Percentiles rank a stretch among this genome's conserved stretches.
These are phyloP conservation scores for Buathra laborator DNA, from an alignment of 2,888 invertebrate genomes.

Conservation along the genomic window DNA sequence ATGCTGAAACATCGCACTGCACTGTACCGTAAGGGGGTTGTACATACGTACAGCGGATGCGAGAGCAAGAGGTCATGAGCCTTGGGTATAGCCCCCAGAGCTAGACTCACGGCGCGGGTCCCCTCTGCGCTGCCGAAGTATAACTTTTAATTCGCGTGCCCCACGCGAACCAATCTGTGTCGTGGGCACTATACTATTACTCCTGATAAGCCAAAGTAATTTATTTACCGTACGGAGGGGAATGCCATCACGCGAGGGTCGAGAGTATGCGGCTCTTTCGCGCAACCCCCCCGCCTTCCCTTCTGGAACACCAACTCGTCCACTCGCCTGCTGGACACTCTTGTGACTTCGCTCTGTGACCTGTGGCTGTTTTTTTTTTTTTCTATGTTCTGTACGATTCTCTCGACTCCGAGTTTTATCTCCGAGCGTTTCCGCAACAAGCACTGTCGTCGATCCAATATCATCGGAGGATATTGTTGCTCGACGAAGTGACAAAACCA, in stretches of 20 bases:
- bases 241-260: conserved; percentile 84
- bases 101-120: conserved; percentile 29
- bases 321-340: conserved; percentile 39
- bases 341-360: conserved; percentile 35
- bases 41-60: neutral
- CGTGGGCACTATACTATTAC: conserved; percentile 84
- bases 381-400: neutral
- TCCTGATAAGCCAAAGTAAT: conserved; percentile 84
- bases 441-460: neutral
- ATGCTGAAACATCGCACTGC: conserved; percentile 21
- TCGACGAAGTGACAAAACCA: conserved; percentile 7
- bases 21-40: neutral
- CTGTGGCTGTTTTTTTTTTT: conserved; percentile 20
- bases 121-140: conserved; percentile 62
- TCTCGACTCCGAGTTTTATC: conserved; percentile 23
- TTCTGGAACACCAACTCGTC: conserved; percentile 23
- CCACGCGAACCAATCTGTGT: conserved; percentile 84
- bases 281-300: conserved; percentile 13
- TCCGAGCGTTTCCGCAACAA: neutral
- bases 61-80: conserved; percentile 48
- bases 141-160: conserved; percentile 85
- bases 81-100: conserved; percentile 24
- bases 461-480: conserved; percentile 2
- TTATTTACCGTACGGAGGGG: conserved; percentile 83
- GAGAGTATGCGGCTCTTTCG: conserved; percentile 64